A percentile compares a stretch with the other conserved stretches of the same genome.
These are phyloP conservation scores for Malurus alboscapulatus DNA, from an alignment of 2,113 vertebrate genomes.

Conservation along the genomic window DNA sequence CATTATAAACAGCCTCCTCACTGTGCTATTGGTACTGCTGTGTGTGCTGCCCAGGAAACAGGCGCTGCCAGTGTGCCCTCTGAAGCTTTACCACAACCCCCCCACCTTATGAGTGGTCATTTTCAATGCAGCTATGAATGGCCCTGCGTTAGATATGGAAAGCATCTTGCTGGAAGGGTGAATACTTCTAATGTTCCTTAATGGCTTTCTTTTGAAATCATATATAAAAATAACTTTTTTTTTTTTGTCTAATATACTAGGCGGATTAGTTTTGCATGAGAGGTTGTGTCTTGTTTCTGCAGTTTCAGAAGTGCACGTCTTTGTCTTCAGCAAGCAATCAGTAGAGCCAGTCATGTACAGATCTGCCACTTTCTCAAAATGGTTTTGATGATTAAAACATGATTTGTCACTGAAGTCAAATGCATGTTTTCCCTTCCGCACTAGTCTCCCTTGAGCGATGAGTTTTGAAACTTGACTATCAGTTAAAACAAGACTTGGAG, in stretches of 20 bases:
- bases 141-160: not conserved
- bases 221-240: not conserved
- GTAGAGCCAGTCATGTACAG: not conserved
- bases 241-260: not conserved
- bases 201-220: not conserved
- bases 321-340: not conserved
- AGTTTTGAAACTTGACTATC: not conserved
- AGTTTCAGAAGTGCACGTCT: not conserved
- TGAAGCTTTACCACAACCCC: not conserved
- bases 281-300: not conserved
- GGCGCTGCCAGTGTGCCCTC: not conserved
- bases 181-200: not conserved
- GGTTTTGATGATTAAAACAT: not conserved
- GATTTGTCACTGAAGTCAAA: not conserved
- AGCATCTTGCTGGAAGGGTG: not conserved
- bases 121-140: not conserved
- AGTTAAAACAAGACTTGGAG: not conserved
- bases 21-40: not conserved
- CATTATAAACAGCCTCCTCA: not conserved
- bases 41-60: not conserved
- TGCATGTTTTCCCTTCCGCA: not conserved
- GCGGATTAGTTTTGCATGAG: not conserved
- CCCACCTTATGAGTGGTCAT: not conserved
- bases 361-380: not conserved
- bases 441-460: not conserved